These are phyloP conservation scores for Megamerina dolium DNA, from an alignment of 2,888 invertebrate species.

Conservation along the genomic window DNA sequence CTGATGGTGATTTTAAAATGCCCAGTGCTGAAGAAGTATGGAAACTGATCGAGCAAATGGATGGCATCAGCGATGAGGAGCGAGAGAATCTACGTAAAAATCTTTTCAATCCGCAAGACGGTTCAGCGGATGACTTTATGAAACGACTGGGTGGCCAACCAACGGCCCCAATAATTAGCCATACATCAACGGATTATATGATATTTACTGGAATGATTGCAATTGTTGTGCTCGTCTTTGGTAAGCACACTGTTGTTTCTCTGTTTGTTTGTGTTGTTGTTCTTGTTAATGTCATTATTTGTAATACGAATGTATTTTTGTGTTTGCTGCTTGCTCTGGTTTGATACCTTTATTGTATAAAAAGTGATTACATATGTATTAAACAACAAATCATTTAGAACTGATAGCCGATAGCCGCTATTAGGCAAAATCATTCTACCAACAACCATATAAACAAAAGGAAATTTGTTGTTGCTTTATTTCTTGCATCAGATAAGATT, in stretches of 20 bases:
- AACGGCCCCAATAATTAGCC: conserved; percentile 25
- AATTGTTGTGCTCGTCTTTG: conserved; percentile 44
- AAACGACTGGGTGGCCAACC: conserved; percentile 27
- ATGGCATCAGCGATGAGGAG: conserved; percentile 57
- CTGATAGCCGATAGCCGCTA: background rate
- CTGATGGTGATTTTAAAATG: conserved; percentile 46
- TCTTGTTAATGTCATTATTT: too few species aligned
- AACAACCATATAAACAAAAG: too few species aligned
- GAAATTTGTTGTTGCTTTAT: too few species aligned
- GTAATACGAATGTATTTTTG: too few species aligned
- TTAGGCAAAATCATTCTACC: background rate
- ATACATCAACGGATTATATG: conserved; percentile 36
- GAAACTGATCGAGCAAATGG: conserved; percentile 54
- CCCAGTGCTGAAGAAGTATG: conserved; percentile 56
- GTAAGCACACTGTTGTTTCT: conserved; percentile 43
- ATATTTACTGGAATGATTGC: conserved; percentile 46
- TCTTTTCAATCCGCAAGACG: conserved; percentile 50
- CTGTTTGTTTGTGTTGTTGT: too few species aligned
- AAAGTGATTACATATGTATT: too few species aligned
- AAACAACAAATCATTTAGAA: too few species aligned
- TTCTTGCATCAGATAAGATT: too few species aligned
- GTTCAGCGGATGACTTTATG: conserved; percentile 38
- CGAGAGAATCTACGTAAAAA: conserved; percentile 55
- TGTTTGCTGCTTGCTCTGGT: too few species aligned
- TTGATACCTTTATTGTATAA: too few species aligned